Conservation (phyloP, 2,888 invertebrate species). For the Macrostomum cliftonense region DNA sequence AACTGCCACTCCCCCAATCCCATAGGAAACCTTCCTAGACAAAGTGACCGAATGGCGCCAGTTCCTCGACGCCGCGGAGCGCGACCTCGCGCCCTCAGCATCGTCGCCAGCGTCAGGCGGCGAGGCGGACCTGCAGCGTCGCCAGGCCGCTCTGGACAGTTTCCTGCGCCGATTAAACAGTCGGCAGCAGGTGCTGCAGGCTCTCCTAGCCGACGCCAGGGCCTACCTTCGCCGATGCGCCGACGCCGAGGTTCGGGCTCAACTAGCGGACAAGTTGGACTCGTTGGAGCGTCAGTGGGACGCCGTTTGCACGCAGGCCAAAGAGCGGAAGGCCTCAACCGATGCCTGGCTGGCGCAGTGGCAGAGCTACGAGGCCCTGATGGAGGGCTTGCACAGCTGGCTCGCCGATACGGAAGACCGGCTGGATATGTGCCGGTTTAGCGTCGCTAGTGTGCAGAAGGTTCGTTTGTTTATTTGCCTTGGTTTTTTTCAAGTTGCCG, state of each 20-base stretch:
- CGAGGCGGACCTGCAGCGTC: constrained; percentile 23
- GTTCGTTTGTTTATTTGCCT: too few relatives aligned
- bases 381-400: constrained; percentile 22
- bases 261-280: constrained; percentile 21
- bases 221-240: constrained; percentile 24
- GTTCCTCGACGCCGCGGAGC: constrained; percentile 27
- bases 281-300: constrained; percentile 32
- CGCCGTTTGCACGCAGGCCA: constrained; percentile 23
- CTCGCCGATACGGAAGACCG: constrained; percentile 21
- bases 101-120: too few relatives aligned
- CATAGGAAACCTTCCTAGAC: constrained; percentile 19
- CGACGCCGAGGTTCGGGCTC: constrained; percentile 17
- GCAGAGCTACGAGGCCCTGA: constrained; percentile 22
- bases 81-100: constrained; percentile 23
- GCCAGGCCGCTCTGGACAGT: constrained; percentile 27
- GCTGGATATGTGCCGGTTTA: constrained; percentile 15
- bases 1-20: too few relatives aligned
- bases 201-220: constrained; percentile 30
- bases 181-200: constrained; percentile 27
- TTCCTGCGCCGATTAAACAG: constrained; percentile 28
- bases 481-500: too few relatives aligned
- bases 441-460: too few relatives aligned
- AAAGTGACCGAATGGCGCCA: constrained; percentile 32
- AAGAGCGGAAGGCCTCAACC: constrained; percentile 27
- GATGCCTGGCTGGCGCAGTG: constrained; percentile 24